These are phyloP conservation scores for Alces alces DNA, from an alignment of 2,113 vertebrate genomes.

Conservation along the genomic window DNA sequence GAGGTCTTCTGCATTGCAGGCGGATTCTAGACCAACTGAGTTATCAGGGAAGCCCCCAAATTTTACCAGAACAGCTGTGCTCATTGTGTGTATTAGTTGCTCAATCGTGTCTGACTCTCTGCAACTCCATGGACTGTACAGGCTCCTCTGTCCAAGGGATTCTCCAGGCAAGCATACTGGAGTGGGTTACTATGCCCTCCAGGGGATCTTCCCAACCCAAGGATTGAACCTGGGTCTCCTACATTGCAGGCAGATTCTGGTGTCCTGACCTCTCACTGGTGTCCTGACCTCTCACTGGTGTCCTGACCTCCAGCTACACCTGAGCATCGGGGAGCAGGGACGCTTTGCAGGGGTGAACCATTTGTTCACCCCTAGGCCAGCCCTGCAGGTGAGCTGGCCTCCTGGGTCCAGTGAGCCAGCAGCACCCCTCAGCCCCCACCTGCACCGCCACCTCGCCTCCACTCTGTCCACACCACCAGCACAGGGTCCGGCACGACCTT, in stretches of 20 bases:
- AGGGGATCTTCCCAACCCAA: background rate
- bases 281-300: background rate
- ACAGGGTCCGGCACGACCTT: background rate
- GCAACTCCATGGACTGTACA: background rate
- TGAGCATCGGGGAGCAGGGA: fast-evolving
- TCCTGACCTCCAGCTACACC: background rate
- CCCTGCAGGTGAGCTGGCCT: background rate
- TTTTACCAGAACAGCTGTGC: too few species aligned
- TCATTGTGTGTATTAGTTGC: too few species aligned
- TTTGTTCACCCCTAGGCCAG: background rate
- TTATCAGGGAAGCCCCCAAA: too few species aligned
- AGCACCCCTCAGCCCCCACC: too few species aligned
- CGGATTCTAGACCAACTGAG: background rate
- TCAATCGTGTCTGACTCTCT: background rate
- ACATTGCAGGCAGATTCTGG: background rate
- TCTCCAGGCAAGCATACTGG: background rate
- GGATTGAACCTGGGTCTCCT: background rate
- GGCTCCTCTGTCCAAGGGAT: background rate
- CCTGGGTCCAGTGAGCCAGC: background rate
- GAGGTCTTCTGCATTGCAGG: background rate
- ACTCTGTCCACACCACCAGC: background rate
- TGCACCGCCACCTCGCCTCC: background rate
- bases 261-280: background rate
- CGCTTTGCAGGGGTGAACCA: background rate
- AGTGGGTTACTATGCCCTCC: background rate